A percentile compares a stretch with the other conserved stretches of the same genome.
Conservation (phyloP, 35 echinoderm and acorn worm genomes). For the Chiridota heheva region DNA sequence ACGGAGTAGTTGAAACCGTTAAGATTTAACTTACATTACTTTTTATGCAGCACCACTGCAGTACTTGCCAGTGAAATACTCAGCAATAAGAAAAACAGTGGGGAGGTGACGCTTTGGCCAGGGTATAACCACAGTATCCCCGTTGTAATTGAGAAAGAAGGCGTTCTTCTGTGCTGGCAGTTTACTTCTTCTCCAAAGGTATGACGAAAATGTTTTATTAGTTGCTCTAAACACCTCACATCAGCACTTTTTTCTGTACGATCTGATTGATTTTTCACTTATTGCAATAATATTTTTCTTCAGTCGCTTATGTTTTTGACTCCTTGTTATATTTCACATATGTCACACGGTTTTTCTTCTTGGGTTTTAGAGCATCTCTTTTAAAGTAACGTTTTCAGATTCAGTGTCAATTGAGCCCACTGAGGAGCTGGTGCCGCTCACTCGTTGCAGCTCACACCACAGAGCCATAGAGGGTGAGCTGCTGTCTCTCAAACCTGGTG, state of each 20-base stretch:
- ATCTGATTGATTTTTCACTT: too few species aligned
- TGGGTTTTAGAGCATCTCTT: conserved; percentile 70
- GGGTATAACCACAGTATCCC: conserved; percentile 61
- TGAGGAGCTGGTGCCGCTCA: conserved; percentile 78
- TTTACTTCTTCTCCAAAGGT: conserved; percentile 96
- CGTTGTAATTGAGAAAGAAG: conserved; percentile 68
- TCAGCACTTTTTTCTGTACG: too few species aligned
- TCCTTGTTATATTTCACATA: neutral
- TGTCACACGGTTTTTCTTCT: too few species aligned
- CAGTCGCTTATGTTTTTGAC: neutral
- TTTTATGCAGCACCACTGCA: too few species aligned
- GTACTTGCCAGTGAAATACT: too few species aligned
- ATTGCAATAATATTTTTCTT: neutral
- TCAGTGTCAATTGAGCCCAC: neutral
- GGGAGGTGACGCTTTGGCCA: conserved; percentile 50
- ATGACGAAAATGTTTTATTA: too few species aligned
- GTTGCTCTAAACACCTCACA: too few species aligned
- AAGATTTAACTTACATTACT: too few species aligned
- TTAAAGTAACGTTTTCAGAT: conserved; percentile 70
- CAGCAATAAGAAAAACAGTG: too few species aligned
- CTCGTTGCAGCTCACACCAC: conserved; percentile 84
- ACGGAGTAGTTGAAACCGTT: too few species aligned
- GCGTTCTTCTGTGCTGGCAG: conserved; percentile 88
- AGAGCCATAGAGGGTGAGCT: conserved; percentile 88
- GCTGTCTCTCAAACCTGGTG: conserved; percentile 70